Percentiles rank a stretch among this genome's conserved stretches.
phyloP scores from a whole-genome alignment of 2,113 vertebrate genomes.

The Rissa tridactyla region DNA sequence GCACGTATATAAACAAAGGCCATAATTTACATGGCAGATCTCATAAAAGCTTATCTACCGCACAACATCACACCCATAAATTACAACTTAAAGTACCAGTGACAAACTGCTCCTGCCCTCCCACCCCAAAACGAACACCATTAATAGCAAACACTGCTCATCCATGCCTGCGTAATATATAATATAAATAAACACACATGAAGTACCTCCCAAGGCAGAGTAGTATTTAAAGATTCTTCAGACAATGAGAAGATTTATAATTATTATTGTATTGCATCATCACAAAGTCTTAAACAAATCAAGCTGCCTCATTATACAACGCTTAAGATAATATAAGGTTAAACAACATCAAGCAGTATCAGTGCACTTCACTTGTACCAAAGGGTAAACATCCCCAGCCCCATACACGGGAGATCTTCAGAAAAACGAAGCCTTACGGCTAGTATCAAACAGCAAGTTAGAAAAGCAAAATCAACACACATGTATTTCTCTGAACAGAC shows the following conservation, averaged over 20 bases:
- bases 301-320: background rate
- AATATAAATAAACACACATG: background rate
- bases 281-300: constrained; percentile 17
- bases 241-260: background rate
- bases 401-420: rapidly evolving
- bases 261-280: background rate
- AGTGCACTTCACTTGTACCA: background rate
- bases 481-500: background rate
- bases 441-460: background rate
- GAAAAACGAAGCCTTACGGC: background rate
- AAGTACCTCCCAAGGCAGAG: background rate
- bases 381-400: background rate
- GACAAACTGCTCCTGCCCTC: background rate
- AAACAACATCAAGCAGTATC: background rate
- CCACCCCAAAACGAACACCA: background rate
- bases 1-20: constrained; percentile 48
- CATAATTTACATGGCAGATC: constrained; percentile 47
- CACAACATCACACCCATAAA: constrained; percentile 37
- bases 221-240: background rate
- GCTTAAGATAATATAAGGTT: background rate
- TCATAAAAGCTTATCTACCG: constrained; percentile 42
- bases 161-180: background rate
- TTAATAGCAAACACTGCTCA: background rate
- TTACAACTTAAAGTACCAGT: constrained; percentile 10
- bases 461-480: background rate